Percentiles rank a stretch among this genome's conserved stretches.
phyloP scores from a whole-genome alignment of 2,113 vertebrate species.

The Sceloporus tristichus region DNA sequence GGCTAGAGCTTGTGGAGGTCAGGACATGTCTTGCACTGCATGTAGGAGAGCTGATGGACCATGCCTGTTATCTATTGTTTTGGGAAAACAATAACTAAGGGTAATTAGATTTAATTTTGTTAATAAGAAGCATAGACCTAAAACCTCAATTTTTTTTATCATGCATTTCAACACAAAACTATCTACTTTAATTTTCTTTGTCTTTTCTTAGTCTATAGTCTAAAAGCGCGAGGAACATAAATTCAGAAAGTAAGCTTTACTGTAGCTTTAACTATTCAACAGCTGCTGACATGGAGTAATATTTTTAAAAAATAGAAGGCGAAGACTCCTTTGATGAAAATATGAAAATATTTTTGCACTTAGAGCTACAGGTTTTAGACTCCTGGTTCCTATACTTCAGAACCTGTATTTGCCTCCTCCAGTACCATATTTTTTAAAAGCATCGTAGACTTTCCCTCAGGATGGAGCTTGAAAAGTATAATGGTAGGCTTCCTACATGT shows the following conservation, averaged over 20 bases:
- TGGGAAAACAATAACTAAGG: too few relatives aligned
- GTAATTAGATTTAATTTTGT: too few relatives aligned
- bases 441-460: slow-evolving; percentile 12
- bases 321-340: slow-evolving; percentile 11
- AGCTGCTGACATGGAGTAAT: not conserved
- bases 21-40: too few relatives aligned
- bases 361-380: not conserved
- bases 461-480: slow-evolving; percentile 20
- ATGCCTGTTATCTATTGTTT: too few relatives aligned
- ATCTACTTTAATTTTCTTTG: not conserved
- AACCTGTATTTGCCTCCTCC: not conserved
- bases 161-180: not conserved
- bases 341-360: slow-evolving; percentile 16
- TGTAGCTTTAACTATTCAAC: not conserved
- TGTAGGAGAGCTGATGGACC: too few relatives aligned
- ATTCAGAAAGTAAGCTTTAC: too few relatives aligned
- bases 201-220: not conserved
- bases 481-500: slow-evolving; percentile 14
- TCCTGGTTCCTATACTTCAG: not conserved
- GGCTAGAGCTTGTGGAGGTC: too few relatives aligned
- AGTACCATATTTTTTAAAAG: slow-evolving; percentile 14
- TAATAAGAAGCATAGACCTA: not conserved
- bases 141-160: not conserved
- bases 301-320: slow-evolving; percentile 16
- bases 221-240: not conserved